Evolutionary conservation across 2,113 vertebrate genomes (phyloP).

Genomic region (Guaruba guarouba): DNA sequence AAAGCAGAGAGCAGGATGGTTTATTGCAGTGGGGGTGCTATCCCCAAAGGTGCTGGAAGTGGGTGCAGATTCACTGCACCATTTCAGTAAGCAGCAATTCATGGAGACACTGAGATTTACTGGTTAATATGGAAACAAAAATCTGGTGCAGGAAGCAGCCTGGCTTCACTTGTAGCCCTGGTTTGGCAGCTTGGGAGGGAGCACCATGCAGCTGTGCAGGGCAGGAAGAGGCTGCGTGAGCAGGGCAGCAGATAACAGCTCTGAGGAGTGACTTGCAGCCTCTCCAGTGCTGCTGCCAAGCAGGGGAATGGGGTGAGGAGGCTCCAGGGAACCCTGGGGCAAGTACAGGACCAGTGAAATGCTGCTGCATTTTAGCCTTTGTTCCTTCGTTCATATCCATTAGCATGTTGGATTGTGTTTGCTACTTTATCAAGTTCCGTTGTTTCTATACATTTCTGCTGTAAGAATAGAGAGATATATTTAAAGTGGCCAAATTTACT

Average conservation of each 20-base stretch:
- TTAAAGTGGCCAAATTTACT: neutral
- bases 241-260: constrained; percentile 29
- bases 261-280: neutral
- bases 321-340: neutral
- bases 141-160: constrained; percentile 40
- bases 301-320: neutral
- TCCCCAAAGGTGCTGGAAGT: neutral
- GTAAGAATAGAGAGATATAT: neutral
- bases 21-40: neutral
- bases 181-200: constrained; percentile 29
- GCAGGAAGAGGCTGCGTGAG: constrained; percentile 57
- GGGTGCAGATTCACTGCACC: neutral
- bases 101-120: neutral
- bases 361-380: neutral
- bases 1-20: neutral
- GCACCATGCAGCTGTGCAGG: constrained; percentile 32
- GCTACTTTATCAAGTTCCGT: neutral
- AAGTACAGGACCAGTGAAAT: neutral
- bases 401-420: neutral
- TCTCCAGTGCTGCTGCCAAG: neutral
- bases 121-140: constrained; percentile 16
- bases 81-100: neutral
- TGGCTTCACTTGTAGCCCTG: constrained; percentile 19
- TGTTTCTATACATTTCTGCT: neutral
- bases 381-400: neutral